Evolutionary conservation across 2,797 vertebrate species (phyloP), one percentile per base, ranked within the genome.

Genomic region (Knipowitschia caucasica): DNA sequence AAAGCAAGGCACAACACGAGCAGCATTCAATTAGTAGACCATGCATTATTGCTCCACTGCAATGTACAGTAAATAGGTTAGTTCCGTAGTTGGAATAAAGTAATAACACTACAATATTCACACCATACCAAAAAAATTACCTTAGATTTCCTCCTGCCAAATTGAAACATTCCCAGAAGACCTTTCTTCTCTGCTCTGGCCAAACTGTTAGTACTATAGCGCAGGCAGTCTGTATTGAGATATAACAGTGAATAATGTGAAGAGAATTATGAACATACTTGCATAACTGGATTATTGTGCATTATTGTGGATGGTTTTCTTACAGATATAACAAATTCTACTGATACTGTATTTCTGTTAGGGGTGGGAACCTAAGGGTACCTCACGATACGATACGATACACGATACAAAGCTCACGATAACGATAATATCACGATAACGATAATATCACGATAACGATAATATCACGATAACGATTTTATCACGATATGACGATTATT

Each of bases 91-190:
- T 14, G 18, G 17, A 44, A 26, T n/a, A 44, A 24, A 2, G n/a
- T 12, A 14, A 26, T 44, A 15, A 20, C 12, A 20, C 27, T 30
- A 27, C 42, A 62, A 5, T 12, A 34, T 4, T 4, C 40, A 34
- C 15, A 34, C 0, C 8, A 15, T 15, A n/a, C 33, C 7, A 29
- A 0, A n/a, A 63, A 1, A 27, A 64, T 88, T 90, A 98, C 96
- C 92, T 95, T 93, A 50, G 68, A 89, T 87, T 78, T 94, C 55
- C 89, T 91, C 74, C 84, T 91, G 64, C 86, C 90, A 66, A 93
- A 90, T 62, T 86, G 92, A 71, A 98, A 93, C 70, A 97, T 86
- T 69, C 93, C 93, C 71, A 95, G 81, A 27, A 98, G 74, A 27
- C 92, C 90, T 80, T 90, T 95, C 81, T 93, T 98, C 68, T 94